phyloP scores from a whole-genome alignment of 2,113 vertebrate species.

The Eulemur macaco region DNA sequence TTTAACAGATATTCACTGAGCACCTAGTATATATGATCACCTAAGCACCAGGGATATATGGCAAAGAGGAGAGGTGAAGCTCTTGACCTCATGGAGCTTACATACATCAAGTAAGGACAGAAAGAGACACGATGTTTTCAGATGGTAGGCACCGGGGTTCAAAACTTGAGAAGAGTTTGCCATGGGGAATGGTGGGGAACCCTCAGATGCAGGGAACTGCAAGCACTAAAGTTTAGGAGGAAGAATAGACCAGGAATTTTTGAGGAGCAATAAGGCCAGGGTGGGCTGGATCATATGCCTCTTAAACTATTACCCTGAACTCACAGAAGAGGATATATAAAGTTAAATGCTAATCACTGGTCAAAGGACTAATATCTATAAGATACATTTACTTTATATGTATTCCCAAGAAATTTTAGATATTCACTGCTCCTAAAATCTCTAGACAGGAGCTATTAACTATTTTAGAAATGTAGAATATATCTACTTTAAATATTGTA shows the following conservation, averaged over 20 bases:
- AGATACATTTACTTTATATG: not conserved
- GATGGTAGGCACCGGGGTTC: not conserved
- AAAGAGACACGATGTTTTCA: not conserved
- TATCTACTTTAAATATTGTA: not conserved
- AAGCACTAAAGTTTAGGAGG: not conserved
- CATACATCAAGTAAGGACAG: not conserved
- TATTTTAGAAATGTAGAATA: conserved; percentile 7
- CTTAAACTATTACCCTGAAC: not conserved
- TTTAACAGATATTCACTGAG: not conserved
- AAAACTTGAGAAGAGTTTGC: not conserved
- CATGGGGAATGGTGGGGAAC: fast-evolving
- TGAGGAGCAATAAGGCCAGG: not conserved
- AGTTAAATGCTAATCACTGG: not conserved
- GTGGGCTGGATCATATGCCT: not conserved
- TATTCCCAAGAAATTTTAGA: not conserved
- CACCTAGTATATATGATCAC: not conserved
- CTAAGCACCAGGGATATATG: not conserved
- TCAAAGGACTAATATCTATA: not conserved
- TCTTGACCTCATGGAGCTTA: not conserved
- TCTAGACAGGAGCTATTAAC: not conserved
- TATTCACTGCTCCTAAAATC: not conserved
- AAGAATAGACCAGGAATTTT: not conserved
- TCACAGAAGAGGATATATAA: not conserved
- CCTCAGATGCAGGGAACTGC: not conserved
- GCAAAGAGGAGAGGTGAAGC: not conserved